Conservation (phyloP, 2,888 invertebrate genomes). For the Tachina fera region DNA sequence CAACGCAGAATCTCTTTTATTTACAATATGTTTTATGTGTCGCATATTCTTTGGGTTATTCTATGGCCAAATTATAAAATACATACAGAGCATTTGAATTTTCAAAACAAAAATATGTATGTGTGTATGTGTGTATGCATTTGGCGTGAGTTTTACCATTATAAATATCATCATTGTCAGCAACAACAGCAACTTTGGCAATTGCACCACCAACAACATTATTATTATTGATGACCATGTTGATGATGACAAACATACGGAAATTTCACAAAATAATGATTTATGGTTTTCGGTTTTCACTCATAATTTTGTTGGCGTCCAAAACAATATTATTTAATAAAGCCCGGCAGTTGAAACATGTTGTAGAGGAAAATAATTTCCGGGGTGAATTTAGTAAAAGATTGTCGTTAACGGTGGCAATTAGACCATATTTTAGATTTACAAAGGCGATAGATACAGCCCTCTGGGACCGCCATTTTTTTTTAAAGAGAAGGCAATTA, state of each 20-base stretch:
- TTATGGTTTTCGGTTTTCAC: slow-evolving; percentile 59
- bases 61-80: slow-evolving; percentile 26
- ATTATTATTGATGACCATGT: slow-evolving; percentile 69
- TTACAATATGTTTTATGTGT: not conserved
- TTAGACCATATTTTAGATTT: too few species aligned
- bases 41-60: not conserved
- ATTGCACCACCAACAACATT: slow-evolving; percentile 48
- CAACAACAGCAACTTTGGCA: slow-evolving; percentile 14
- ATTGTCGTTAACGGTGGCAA: too few species aligned
- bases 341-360: slow-evolving; percentile 14
- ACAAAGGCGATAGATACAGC: too few species aligned
- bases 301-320: not conserved
- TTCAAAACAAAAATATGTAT: slow-evolving; percentile 30
- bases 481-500: too few species aligned
- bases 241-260: slow-evolving; percentile 69
- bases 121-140: not conserved
- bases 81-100: slow-evolving; percentile 17
- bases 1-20: not conserved
- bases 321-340: slow-evolving; percentile 1
- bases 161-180: slow-evolving; percentile 55
- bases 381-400: too few species aligned
- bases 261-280: slow-evolving; percentile 71
- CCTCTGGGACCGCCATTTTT: too few species aligned
- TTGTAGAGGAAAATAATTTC: not conserved
- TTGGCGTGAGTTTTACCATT: slow-evolving; percentile 40